Percentiles rank a stretch among this genome's conserved stretches.
Evolutionary conservation across 2,113 vertebrate species (phyloP).

Genomic region (Pimephales promelas): DNA sequence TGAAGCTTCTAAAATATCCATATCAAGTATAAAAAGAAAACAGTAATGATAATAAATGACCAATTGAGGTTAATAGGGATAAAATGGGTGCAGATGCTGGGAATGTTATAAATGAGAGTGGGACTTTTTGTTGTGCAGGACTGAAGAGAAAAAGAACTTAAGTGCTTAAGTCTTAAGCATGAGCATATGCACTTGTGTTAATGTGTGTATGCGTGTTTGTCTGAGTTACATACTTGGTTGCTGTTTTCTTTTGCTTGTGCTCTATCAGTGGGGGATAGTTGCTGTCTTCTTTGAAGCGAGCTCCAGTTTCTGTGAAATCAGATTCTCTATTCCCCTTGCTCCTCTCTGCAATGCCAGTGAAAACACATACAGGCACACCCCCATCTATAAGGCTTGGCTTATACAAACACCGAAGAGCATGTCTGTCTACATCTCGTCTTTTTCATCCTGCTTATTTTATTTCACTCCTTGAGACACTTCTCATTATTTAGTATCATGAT

Average conservation of each 20-base stretch:
- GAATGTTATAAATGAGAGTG: constrained; percentile 36
- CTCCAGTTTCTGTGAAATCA: constrained; percentile 82
- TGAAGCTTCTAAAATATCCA: not conserved
- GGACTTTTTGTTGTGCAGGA: constrained; percentile 37
- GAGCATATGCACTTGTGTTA: constrained; percentile 41
- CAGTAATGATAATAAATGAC: not conserved
- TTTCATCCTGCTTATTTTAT: constrained; percentile 17
- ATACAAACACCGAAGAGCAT: constrained; percentile 44
- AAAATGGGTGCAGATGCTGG: constrained; percentile 38
- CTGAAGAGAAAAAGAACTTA: constrained; percentile 34
- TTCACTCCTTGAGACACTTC: not conserved
- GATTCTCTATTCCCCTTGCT: constrained; percentile 78
- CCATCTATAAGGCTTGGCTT: constrained; percentile 68
- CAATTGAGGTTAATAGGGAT: constrained; percentile 22
- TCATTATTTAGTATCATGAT: not conserved
- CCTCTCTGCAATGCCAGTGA: constrained; percentile 75
- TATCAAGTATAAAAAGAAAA: not conserved
- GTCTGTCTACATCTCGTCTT: constrained; percentile 64
- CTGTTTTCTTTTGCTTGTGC: constrained; percentile 80
- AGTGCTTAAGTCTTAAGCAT: constrained; percentile 20
- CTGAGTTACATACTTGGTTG: constrained; percentile 73
- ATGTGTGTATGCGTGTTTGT: constrained; percentile 36
- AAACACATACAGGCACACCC: constrained; percentile 74
- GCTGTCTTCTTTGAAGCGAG: constrained; percentile 80
- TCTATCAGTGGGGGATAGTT: constrained; percentile 77